Conservation (phyloP, 2,113 vertebrate species). For the Cinclus cinclus region DNA sequence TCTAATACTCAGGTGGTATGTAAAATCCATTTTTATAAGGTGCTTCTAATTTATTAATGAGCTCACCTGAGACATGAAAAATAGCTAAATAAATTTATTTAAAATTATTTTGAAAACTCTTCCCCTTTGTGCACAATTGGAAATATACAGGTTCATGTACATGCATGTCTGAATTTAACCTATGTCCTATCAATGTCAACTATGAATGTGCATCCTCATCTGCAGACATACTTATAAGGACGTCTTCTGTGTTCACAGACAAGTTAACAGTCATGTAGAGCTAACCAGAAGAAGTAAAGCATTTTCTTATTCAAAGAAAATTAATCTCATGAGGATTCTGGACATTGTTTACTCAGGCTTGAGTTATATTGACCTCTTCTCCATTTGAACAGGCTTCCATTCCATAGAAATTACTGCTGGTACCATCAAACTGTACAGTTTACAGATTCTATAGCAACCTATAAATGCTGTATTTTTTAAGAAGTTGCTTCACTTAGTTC, state of each 20-base stretch:
- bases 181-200: neutral
- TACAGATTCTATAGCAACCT: neutral
- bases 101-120: neutral
- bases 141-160: neutral
- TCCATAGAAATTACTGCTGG: neutral
- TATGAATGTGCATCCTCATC: neutral
- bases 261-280: neutral
- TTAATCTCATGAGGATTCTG: neutral
- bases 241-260: neutral
- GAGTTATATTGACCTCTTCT: neutral
- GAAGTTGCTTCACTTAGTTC: neutral
- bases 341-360: neutral
- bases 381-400: neutral
- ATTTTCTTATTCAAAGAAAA: neutral
- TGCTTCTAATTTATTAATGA: neutral
- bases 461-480: neutral
- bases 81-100: neutral
- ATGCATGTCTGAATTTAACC: neutral
- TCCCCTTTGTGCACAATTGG: neutral
- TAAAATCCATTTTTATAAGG: neutral
- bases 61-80: neutral
- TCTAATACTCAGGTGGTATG: neutral
- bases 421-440: neutral
- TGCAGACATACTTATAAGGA: neutral
- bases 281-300: neutral